Percentiles rank a stretch among this genome's conserved stretches.
phyloP scores from a whole-genome alignment of 2,797 vertebrate genomes.

The Garrulus glandarius region DNA sequence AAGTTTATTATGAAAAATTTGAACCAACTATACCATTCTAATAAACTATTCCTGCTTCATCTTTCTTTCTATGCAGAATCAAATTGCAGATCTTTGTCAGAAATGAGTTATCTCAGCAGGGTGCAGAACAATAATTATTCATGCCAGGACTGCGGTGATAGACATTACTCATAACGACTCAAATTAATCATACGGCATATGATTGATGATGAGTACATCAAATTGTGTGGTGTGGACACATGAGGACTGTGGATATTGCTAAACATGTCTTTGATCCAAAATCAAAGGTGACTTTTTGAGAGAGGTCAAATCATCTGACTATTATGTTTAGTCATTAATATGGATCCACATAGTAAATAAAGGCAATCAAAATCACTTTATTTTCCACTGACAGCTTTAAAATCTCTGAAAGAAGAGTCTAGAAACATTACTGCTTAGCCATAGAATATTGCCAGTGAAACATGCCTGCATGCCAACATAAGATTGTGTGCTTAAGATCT shows the following conservation, averaged over 20 bases:
- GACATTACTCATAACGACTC: constrained; percentile 62
- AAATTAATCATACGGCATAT: constrained; percentile 60
- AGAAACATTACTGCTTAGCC: neutral
- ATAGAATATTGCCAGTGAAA: neutral
- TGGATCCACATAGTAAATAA: constrained; percentile 1
- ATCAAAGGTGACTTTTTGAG: constrained; percentile 53
- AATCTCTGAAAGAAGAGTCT: neutral
- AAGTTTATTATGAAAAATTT: constrained; percentile 6
- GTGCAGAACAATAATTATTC: constrained; percentile 58
- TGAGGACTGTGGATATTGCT: constrained; percentile 45
- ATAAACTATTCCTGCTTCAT: constrained; percentile 10
- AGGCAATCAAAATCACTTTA: neutral
- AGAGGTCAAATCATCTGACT: constrained; percentile 30
- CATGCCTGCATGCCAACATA: neutral
- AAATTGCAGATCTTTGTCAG: constrained; percentile 52
- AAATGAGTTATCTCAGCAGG: constrained; percentile 52
- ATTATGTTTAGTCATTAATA: constrained; percentile 35
- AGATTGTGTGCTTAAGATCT: neutral
- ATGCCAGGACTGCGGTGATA: constrained; percentile 38
- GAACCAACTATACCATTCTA: neutral
- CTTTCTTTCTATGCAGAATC: constrained; percentile 37
- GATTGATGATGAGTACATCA: constrained; percentile 50
- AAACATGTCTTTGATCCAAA: constrained; percentile 64
- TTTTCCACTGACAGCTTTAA: constrained; percentile 16
- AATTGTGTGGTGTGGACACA: constrained; percentile 39